phyloP scores from a whole-genome alignment of 1,140 invertebrate species.

The Saxidomus purpurata region DNA sequence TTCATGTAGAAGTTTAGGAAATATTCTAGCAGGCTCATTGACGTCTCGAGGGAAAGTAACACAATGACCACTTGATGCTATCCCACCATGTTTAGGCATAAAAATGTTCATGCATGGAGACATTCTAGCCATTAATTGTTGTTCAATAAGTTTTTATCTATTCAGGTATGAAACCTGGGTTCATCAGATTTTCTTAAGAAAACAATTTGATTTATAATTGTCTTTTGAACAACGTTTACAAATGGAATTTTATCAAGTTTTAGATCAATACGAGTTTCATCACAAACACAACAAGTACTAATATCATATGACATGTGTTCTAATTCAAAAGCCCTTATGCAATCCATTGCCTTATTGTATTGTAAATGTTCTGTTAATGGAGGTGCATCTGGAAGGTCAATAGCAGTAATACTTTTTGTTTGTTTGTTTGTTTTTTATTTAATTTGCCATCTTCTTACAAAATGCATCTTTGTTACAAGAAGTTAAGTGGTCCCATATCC shows the following conservation, averaged over 20 bases:
- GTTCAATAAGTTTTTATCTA: constrained; percentile 54
- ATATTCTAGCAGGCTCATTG: constrained; percentile 43
- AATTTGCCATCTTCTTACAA: not conserved
- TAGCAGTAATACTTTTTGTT: not conserved
- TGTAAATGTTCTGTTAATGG: constrained; percentile 7
- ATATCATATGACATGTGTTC: constrained; percentile 57
- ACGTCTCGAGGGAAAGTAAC: too few relatives aligned
- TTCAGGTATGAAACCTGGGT: constrained; percentile 27
- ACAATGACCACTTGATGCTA: too few relatives aligned
- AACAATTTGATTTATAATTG: constrained; percentile 59
- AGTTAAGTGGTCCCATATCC: not conserved
- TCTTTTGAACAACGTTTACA: constrained; percentile 43
- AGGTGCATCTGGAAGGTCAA: constrained; percentile 40
- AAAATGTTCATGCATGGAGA: constrained; percentile 64
- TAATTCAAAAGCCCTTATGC: constrained; percentile 54
- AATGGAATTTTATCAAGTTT: constrained; percentile 27
- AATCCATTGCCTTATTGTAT: constrained; percentile 64
- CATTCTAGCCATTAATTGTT: constrained; percentile 68
- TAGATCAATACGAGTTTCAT: constrained; percentile 53
- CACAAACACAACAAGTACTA: constrained; percentile 37
- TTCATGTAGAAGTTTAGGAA: constrained; percentile 54
- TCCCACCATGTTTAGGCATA: constrained; percentile 63
- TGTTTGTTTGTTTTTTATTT: constrained; percentile 26
- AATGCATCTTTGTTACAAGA: not conserved
- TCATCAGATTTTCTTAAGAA: constrained; percentile 61